A percentile compares a stretch with the other conserved stretches of the same genome.
phyloP scores from a whole-genome alignment of 2,888 invertebrate genomes.

The Steinernema carpocapsae region DNA sequence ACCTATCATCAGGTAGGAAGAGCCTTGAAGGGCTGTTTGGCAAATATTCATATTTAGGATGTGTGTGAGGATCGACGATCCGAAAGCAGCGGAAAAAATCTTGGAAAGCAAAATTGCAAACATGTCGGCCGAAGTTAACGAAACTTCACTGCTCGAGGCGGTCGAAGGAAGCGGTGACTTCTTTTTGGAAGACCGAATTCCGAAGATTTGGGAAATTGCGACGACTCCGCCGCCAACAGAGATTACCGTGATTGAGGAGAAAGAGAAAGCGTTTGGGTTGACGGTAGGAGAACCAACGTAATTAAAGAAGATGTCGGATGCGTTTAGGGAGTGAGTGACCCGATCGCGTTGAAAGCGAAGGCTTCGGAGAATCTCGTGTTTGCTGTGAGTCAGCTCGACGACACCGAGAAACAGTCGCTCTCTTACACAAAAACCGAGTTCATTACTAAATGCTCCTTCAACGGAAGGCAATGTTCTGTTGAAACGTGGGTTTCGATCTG shows the following conservation, averaged over 20 bases:
- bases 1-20: constrained; percentile 44
- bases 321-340: constrained; percentile 62
- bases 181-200: constrained; percentile 51
- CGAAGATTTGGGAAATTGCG: constrained; percentile 63
- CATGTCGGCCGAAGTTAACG: not conserved
- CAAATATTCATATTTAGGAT: constrained; percentile 42
- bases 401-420: constrained; percentile 45
- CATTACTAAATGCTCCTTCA: constrained; percentile 67
- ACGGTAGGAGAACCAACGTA: constrained; percentile 35
- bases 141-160: not conserved
- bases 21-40: not conserved
- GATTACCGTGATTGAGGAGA: constrained; percentile 52
- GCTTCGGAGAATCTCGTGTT: constrained; percentile 68
- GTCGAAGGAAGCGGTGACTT: not conserved
- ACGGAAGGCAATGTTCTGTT: constrained; percentile 65
- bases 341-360: constrained; percentile 65
- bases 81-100: not conserved
- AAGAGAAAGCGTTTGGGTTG: constrained; percentile 62
- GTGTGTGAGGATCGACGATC: constrained; percentile 63
- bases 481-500: constrained; percentile 53
- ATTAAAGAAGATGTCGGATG: not conserved
- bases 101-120: not conserved
- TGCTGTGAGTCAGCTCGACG: constrained; percentile 60
- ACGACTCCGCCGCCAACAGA: constrained; percentile 48
- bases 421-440: constrained; percentile 58